Conservation (phyloP, 2,797 vertebrate genomes). For the Nannoperca obscura region DNA sequence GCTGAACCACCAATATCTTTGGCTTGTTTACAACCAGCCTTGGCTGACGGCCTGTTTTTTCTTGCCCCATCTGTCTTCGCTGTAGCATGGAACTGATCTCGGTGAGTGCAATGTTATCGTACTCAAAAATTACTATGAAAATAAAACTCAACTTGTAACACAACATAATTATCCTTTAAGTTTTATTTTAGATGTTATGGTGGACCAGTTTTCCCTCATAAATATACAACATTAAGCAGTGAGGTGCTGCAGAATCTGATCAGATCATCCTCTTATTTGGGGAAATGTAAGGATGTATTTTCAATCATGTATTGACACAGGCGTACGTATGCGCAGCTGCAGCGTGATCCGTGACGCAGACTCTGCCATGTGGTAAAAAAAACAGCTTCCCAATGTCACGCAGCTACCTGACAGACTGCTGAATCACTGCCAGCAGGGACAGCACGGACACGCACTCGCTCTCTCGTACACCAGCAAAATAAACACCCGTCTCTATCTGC, state of each 20-base stretch:
- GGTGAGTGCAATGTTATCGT: neutral
- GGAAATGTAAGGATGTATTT: neutral
- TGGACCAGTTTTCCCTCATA: neutral
- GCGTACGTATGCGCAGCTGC: constrained; percentile 15
- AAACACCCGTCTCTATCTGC: constrained; percentile 25
- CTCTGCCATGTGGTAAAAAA: constrained; percentile 33
- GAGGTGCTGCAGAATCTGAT: neutral
- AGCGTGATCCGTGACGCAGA: constrained; percentile 32
- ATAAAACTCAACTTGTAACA: constrained; percentile 2
- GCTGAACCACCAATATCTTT: neutral
- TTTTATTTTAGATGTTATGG: neutral
- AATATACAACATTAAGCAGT: neutral
- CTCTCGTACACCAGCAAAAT: constrained; percentile 33
- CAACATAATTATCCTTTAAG: neutral
- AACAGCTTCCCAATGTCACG: constrained; percentile 62
- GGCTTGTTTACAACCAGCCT: constrained; percentile 7
- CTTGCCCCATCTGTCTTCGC: constrained; percentile 11
- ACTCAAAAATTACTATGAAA: neutral
- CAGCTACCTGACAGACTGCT: constrained; percentile 58
- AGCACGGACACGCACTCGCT: constrained; percentile 16
- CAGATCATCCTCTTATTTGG: neutral
- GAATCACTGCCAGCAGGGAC: constrained; percentile 68
- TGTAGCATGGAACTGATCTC: neutral
- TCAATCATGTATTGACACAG: neutral
- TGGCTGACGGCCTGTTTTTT: neutral